Evolutionary conservation across 2,113 vertebrate species (phyloP).

Genomic region (Anseranas semipalmata): DNA sequence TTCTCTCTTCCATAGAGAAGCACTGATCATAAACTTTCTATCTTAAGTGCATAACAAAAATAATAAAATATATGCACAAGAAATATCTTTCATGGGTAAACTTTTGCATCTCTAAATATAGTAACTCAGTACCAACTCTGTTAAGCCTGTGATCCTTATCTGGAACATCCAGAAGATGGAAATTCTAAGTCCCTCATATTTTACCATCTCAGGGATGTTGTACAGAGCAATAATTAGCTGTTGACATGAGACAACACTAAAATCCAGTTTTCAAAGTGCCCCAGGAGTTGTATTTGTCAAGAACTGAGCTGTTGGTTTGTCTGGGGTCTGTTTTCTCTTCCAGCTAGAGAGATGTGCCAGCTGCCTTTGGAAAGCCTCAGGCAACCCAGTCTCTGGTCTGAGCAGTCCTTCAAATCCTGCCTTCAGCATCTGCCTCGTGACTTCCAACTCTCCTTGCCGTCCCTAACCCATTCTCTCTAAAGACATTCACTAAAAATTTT

Average conservation of each 20-base stretch:
- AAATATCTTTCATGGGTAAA: not conserved
- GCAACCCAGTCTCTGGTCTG: not conserved
- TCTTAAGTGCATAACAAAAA: not conserved
- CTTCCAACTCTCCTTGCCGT: not conserved
- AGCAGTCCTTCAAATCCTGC: not conserved
- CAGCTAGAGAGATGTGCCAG: not conserved
- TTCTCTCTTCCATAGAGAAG: not conserved
- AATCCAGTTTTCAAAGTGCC: not conserved
- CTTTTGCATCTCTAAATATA: slow-evolving; percentile 2
- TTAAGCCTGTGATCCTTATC: not conserved
- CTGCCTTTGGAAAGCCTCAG: not conserved
- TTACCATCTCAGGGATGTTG: slow-evolving; percentile 10
- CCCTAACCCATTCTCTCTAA: not conserved
- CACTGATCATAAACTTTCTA: not conserved
- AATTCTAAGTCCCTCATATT: not conserved
- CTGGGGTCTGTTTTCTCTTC: not conserved
- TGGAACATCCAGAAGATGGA: not conserved
- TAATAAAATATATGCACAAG: not conserved
- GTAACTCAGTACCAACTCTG: not conserved
- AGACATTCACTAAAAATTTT: not conserved
- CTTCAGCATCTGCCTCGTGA: not conserved
- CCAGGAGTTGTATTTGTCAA: not conserved
- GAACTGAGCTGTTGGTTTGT: not conserved
- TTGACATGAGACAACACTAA: not conserved
- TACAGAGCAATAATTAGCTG: not conserved